Evolutionary conservation across 1,140 invertebrate genomes (phyloP).

Genomic region (Rhynchophorus ferrugineus): DNA sequence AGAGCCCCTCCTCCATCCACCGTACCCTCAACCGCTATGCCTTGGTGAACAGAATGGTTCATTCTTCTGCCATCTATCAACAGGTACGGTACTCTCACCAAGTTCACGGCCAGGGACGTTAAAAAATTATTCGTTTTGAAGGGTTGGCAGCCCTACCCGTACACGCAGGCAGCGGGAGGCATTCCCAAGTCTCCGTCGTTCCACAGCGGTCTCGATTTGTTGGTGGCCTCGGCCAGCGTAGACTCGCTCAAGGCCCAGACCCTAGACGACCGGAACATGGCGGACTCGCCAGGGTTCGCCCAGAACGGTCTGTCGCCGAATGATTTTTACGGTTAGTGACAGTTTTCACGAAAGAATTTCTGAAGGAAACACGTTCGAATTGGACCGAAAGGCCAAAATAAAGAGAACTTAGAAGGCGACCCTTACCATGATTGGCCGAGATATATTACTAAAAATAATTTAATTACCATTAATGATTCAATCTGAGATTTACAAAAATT

Average conservation of each 20-base stretch:
- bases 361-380: too few relatives aligned
- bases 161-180: slow-evolving; percentile 41
- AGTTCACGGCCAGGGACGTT: too few relatives aligned
- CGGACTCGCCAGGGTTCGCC: slow-evolving; percentile 4
- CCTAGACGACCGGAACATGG: slow-evolving; percentile 9
- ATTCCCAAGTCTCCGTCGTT: slow-evolving; percentile 79
- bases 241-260: slow-evolving; percentile 44
- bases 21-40: not conserved
- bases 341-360: too few relatives aligned
- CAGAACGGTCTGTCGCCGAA: slow-evolving; percentile 13
- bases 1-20: too few relatives aligned
- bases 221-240: slow-evolving; percentile 53
- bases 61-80: slow-evolving; percentile 15
- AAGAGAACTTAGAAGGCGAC: too few relatives aligned
- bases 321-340: slow-evolving; percentile 15
- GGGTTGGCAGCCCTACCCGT: slow-evolving; percentile 16
- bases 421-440: too few relatives aligned
- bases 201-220: slow-evolving; percentile 65
- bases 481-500: too few relatives aligned
- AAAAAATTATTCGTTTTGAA: not conserved
- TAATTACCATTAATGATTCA: too few relatives aligned
- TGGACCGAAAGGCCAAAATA: too few relatives aligned
- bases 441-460: too few relatives aligned
- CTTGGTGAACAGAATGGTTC: slow-evolving; percentile 7
- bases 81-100: slow-evolving; percentile 7